phyloP scores from a whole-genome alignment of 2,113 vertebrate species.

The Mirounga angustirostris region DNA sequence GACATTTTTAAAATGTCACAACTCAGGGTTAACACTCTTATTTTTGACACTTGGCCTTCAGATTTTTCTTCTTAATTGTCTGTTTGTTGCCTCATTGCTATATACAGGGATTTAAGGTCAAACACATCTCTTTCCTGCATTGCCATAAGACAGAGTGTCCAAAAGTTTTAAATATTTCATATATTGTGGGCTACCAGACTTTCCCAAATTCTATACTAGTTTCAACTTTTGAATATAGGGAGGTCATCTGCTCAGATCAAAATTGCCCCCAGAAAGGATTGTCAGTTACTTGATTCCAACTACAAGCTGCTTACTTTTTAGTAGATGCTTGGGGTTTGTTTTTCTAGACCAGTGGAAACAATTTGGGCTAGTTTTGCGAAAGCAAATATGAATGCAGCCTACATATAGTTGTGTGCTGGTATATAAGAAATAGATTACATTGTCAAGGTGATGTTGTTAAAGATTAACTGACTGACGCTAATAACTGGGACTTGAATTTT shows the following conservation, averaged over 20 bases:
- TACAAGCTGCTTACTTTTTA: slow-evolving; percentile 56
- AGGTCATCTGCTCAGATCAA: neutral
- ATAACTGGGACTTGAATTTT: neutral
- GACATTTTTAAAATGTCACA: slow-evolving; percentile 74
- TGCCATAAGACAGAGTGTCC: slow-evolving; percentile 24
- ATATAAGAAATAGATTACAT: neutral
- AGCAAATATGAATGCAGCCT: slow-evolving; percentile 17
- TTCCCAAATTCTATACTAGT: neutral
- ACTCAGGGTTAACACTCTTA: slow-evolving; percentile 62
- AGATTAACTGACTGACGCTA: neutral
- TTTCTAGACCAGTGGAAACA: slow-evolving; percentile 36
- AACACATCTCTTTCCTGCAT: slow-evolving; percentile 54
- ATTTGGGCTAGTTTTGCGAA: neutral
- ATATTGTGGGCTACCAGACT: neutral
- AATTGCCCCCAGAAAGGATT: neutral
- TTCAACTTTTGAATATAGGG: slow-evolving; percentile 38
- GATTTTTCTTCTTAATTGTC: slow-evolving; percentile 69
- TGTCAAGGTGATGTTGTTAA: slow-evolving; percentile 27
- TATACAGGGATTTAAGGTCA: slow-evolving; percentile 40
- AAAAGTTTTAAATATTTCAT: slow-evolving; percentile 58
- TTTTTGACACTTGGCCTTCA: slow-evolving; percentile 78
- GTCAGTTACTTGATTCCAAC: neutral
- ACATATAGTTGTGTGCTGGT: neutral
- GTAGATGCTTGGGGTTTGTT: slow-evolving; percentile 45
- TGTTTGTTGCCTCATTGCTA: slow-evolving; percentile 72